Percentiles rank a stretch among this genome's conserved stretches.
These are phyloP conservation scores for Aplidium turbinatum DNA, from an alignment of 23 tunicate species.

Conservation along the genomic window DNA sequence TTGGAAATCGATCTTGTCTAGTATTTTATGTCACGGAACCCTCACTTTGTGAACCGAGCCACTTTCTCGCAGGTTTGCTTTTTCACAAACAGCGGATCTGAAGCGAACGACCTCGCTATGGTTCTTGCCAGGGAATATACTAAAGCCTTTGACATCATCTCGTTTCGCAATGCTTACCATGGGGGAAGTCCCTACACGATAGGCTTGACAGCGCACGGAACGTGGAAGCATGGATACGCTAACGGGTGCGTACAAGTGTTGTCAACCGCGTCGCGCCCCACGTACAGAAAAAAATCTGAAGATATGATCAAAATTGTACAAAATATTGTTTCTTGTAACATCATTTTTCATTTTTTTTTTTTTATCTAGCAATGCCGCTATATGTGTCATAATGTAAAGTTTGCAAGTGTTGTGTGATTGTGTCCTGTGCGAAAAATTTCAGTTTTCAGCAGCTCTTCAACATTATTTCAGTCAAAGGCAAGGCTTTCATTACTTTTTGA, in stretches of 20 bases:
- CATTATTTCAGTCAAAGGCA: too few species aligned
- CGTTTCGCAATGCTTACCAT: constrained; percentile 90
- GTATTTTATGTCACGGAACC: too few species aligned
- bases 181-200: constrained; percentile 93
- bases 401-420: too few species aligned
- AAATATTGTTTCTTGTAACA: not conserved
- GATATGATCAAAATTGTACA: not conserved
- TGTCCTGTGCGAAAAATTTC: too few species aligned
- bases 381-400: too few species aligned
- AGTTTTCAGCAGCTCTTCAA: too few species aligned
- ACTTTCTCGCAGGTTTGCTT: constrained; percentile 77
- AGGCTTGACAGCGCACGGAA: constrained; percentile 88
- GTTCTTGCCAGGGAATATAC: constrained; percentile 81
- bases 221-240: constrained; percentile 87
- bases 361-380: too few species aligned
- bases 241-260: constrained; percentile 83
- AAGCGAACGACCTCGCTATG: constrained; percentile 98
- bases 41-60: too few species aligned
- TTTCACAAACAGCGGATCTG: constrained; percentile 98
- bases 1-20: too few species aligned
- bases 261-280: too few species aligned
- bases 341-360: not conserved
- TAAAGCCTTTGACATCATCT: constrained; percentile 76
- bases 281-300: too few species aligned
- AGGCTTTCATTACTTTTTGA: too few species aligned